Evolutionary conservation across 2,113 vertebrate species (phyloP).

Genomic region (Clarias gariepinus): DNA sequence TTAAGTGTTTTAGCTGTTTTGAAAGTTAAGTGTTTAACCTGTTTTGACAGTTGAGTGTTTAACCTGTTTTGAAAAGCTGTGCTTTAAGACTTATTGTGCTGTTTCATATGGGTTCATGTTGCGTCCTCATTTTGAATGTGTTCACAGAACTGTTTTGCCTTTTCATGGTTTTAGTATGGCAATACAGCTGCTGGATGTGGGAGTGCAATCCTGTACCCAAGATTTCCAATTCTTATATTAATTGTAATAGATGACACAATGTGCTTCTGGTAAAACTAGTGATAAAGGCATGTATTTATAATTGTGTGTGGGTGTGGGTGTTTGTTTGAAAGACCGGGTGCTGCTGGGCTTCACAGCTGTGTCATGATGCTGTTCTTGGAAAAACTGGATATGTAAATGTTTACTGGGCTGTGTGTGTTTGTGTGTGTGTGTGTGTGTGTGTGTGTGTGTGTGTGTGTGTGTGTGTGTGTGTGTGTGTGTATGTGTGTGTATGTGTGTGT

Average conservation of each 20-base stretch:
- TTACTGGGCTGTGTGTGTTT: constrained; percentile 66
- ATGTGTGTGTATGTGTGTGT: constrained; percentile 50
- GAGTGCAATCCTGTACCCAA: constrained; percentile 39
- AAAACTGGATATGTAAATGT: constrained; percentile 70
- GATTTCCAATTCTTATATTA: constrained; percentile 1
- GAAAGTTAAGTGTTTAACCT: not conserved
- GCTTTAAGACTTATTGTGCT: not conserved
- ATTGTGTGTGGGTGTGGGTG: constrained; percentile 53
- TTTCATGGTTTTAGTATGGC: not conserved
- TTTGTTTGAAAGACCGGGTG: constrained; percentile 62
- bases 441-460: constrained; percentile 50
- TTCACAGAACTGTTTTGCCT: constrained; percentile 21
- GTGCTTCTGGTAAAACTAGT: constrained; percentile 40
- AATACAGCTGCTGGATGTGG: constrained; percentile 26
- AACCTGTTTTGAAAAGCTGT: not conserved
- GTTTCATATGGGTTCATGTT: not conserved
- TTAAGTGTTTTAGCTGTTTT: not conserved
- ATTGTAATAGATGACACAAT: constrained; percentile 17
- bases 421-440: constrained; percentile 47
- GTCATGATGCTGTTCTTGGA: constrained; percentile 71
- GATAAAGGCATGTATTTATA: constrained; percentile 45
- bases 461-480: too few species aligned
- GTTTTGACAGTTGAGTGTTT: too few species aligned
- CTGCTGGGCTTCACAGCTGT: constrained; percentile 72
- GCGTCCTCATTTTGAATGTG: not conserved